A percentile compares a stretch with the other conserved stretches of the same genome.
phyloP scores from a whole-genome alignment of 2,113 vertebrate genomes.

The Seriola aureovittata region DNA sequence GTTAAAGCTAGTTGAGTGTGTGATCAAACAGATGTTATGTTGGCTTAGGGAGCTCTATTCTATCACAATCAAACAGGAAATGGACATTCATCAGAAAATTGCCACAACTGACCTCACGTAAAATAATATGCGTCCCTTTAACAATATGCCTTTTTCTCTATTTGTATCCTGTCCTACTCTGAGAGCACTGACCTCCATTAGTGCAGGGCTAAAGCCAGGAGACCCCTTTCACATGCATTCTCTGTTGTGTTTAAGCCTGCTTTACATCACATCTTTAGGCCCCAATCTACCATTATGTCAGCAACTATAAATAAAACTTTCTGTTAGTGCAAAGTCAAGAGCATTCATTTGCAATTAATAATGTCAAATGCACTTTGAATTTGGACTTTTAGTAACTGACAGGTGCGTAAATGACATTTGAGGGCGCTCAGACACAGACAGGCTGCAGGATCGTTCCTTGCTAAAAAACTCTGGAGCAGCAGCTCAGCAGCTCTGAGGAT shows the following conservation, averaged over 20 bases:
- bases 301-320: slow-evolving; percentile 15
- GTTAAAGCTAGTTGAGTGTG: neutral
- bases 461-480: slow-evolving; percentile 13
- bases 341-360: slow-evolving; percentile 34
- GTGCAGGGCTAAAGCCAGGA: no score
- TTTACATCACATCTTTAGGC: neutral
- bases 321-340: slow-evolving; percentile 11
- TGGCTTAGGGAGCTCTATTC: neutral
- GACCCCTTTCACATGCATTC: no score
- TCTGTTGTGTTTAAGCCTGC: no score
- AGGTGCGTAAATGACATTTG: slow-evolving; percentile 19
- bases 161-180: no score
- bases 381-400: slow-evolving; percentile 15
- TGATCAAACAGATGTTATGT: neutral
- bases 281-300: neutral
- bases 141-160: neutral
- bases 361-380: slow-evolving; percentile 9
- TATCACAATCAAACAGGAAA: neutral
- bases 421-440: slow-evolving; percentile 4
- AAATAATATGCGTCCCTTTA: neutral
- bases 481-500: slow-evolving; percentile 26
- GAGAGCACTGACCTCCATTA: no score
- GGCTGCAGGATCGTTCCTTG: neutral
- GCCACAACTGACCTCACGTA: neutral
- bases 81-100: neutral